Evolutionary conservation across 37 sponge, comb jelly and placozoan species (phyloP).

Genomic region (Petrosia ficiformis): DNA sequence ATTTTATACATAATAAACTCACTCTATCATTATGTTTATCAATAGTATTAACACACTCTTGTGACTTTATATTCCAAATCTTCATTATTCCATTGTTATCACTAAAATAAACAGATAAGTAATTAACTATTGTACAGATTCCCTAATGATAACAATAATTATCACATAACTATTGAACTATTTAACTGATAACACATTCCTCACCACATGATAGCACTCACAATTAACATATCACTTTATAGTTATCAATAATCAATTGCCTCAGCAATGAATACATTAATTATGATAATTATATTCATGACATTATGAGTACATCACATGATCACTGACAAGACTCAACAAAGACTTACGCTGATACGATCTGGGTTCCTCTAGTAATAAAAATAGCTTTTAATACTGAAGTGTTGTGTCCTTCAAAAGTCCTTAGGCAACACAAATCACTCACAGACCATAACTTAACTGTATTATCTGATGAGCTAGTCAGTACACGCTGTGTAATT

Average conservation of each 20-base stretch:
- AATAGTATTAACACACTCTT: constrained; percentile 82
- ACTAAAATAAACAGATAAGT: constrained; percentile 60
- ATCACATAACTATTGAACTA: neutral
- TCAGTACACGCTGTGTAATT: constrained; percentile 73
- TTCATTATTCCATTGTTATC: constrained; percentile 93
- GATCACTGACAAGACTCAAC: too few relatives aligned
- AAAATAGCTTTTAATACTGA: constrained; percentile 86
- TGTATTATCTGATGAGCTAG: constrained; percentile 81
- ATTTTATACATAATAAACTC: neutral
- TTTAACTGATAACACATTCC: constrained; percentile 4
- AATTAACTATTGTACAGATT: neutral
- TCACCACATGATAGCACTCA: too few relatives aligned
- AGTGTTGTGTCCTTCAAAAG: constrained; percentile 92
- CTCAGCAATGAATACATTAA: too few relatives aligned
- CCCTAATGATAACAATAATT: neutral
- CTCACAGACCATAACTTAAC: constrained; percentile 87
- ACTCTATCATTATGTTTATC: constrained; percentile 90
- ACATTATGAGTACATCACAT: too few relatives aligned
- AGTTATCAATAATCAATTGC: constrained; percentile 36
- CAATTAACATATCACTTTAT: constrained; percentile 16
- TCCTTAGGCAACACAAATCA: constrained; percentile 81
- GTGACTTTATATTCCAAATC: constrained; percentile 89
- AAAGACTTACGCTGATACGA: constrained; percentile 80
- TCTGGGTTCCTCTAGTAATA: constrained; percentile 82
- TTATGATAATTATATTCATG: too few relatives aligned